Evolutionary conservation across 2,113 vertebrate genomes (phyloP), one percentile per base, ranked within the genome.

Genomic region (Phalacrocorax carbo): DNA sequence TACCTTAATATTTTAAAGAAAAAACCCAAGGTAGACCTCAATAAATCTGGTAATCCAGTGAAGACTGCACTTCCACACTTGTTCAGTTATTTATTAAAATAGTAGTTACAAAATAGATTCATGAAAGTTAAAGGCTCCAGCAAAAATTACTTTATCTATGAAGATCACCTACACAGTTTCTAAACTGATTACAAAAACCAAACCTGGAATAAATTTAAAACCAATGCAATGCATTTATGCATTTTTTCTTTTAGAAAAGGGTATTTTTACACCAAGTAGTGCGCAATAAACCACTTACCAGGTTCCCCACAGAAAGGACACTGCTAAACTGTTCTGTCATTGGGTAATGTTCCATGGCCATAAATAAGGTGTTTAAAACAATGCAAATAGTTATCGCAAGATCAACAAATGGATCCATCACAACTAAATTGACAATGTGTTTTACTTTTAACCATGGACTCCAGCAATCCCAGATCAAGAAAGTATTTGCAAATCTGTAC

Each of bases 351-450:
- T 99, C 99, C 99, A 99, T 99, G 68, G 99, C 99, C 99, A 99
- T 99, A 79, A 99, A 99, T 58, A 99, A 58, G 29, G 99, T 99
- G 95, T 99, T 99, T 89, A 99, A 97, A 75, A 99, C 99, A 94
- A 99, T 99, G 95, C 99, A 99, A 75, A 99, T 98, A 29, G 99
- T 99, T 91, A 99, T 99, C 62, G 98, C 97, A 34, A 99, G 98
- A 95, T 99, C 99, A 64, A 98, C 98, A 97, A 99, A 99, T 16
- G 99, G 99, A 97, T 99, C 99, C 99, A 99, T 99, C 86, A 99
- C 99, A 79, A 99, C 97, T 82, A 99, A 84, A 85, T 98, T 98
- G 70, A 99, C 97, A 6, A 98, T 5, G 5, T 97, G 98, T 95
- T 99, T 99, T 55, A 99, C 98, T 98, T 98, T 99, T 85, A 99